These are phyloP conservation scores for Choristoneura fumiferana DNA, from an alignment of 1,140 invertebrate genomes.

Conservation along the genomic window DNA sequence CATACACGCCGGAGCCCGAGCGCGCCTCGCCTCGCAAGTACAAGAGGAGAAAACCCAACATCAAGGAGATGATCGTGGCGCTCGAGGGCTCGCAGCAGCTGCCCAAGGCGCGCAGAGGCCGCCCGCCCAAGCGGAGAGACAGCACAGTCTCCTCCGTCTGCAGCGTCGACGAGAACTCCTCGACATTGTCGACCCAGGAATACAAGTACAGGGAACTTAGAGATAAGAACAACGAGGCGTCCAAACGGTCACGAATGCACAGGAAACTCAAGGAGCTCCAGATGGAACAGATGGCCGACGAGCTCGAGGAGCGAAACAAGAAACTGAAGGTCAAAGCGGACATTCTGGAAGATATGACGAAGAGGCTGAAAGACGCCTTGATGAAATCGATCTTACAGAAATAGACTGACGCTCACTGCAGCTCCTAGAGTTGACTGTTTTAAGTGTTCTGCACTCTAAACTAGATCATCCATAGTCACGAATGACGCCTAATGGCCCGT, in stretches of 20 bases:
- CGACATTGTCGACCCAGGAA: constrained; percentile 54
- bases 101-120: constrained; percentile 54
- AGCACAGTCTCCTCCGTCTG: constrained; percentile 64
- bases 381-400: constrained; percentile 65
- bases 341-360: constrained; percentile 64
- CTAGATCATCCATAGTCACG: constrained; percentile 3
- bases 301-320: constrained; percentile 70
- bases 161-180: constrained; percentile 57
- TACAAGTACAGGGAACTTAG: constrained; percentile 82
- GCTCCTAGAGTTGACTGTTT: neutral
- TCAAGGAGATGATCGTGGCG: constrained; percentile 64
- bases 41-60: constrained; percentile 53
- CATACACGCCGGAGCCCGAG: constrained; percentile 59
- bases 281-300: constrained; percentile 60
- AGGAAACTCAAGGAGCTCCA: constrained; percentile 83
- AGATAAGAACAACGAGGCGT: constrained; percentile 88
- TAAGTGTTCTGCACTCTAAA: constrained; percentile 5
- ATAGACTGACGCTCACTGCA: constrained; percentile 25
- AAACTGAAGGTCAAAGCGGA: constrained; percentile 60
- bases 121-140: constrained; percentile 63
- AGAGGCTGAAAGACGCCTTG: constrained; percentile 62
- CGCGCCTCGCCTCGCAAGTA: constrained; percentile 45
- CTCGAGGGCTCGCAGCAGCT: constrained; percentile 58
- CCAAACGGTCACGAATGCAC: constrained; percentile 84
- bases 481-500: neutral